Evolutionary conservation across 92 coral and sea anemone species (phyloP), one percentile per base, ranked within the genome.

Genomic region (Porites lobata): DNA sequence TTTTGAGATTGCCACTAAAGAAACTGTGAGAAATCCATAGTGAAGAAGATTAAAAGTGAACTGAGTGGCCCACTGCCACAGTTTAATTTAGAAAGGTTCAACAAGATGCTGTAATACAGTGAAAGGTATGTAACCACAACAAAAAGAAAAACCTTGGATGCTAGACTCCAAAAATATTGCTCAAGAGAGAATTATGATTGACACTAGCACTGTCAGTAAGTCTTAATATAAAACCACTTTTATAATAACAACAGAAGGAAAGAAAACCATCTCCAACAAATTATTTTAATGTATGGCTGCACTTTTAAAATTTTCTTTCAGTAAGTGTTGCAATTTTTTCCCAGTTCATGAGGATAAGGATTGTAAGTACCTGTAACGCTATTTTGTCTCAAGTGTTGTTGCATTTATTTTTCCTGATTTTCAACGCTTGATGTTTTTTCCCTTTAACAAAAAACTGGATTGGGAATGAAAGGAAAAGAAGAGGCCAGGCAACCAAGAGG

Each of bases 81-180:
- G 67, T 56, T 56, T 56, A 13, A 56, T 56, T 56, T 56, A 13
- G 11, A 9, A 56, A 56, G 59, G 59, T 56, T 56, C 14, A 7
- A 13, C 59, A 56, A 56, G 59, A 56, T 56, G 59, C 11, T 56
- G 59, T 56, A 56, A 56, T 56, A 56, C 59, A 10, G 59, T 56
- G 9, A 56, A 56, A 56, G 11, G 14, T 13, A 56, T 56, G 59
- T 56, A 13, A 56, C 59, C 67, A 63, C 12, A 63, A 63, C 67
- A 15, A 20, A 2, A 20, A n/a, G 67, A 63, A 14, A 63, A n/a
- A 63, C 67, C 21, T 63, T 63, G 12, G 67, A 17, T 13, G 21
- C 38, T 63, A 63, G 24, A 63, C 67, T 15, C 67, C 67, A 63
- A 63, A 63, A 63, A 63, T 63, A 63, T 63, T 66, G 71, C 71